Conservation (phyloP, 2,797 vertebrate genomes). For the Sebastes hubbsi region DNA sequence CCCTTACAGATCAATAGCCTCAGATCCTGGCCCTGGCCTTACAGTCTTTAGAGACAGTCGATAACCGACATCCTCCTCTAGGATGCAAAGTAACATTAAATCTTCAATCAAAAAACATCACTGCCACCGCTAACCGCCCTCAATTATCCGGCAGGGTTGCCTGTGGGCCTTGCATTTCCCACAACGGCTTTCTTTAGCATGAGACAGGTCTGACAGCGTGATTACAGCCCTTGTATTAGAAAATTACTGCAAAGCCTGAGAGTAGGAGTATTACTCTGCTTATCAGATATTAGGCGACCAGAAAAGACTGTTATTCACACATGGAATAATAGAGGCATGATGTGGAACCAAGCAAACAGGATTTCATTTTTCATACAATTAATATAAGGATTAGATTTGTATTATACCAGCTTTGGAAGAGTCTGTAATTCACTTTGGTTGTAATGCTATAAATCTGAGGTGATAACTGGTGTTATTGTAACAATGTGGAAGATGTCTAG, state of each 20-base stretch:
- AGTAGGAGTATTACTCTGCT: slow-evolving; percentile 56
- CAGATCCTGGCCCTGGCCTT: slow-evolving; percentile 53
- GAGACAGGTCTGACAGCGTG: slow-evolving; percentile 61
- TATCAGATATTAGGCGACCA: slow-evolving; percentile 60
- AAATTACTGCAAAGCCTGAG: slow-evolving; percentile 59
- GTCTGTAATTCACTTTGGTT: slow-evolving; percentile 22
- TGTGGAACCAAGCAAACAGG: slow-evolving; percentile 55
- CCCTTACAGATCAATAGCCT: slow-evolving; percentile 72
- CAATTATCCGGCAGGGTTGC: slow-evolving; percentile 55
- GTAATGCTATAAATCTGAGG: slow-evolving; percentile 19
- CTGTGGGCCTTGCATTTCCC: slow-evolving; percentile 54
- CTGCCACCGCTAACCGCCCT: slow-evolving; percentile 46
- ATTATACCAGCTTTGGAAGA: slow-evolving; percentile 15
- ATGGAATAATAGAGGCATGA: slow-evolving; percentile 47
- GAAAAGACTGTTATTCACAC: slow-evolving; percentile 55
- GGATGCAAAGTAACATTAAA: slow-evolving; percentile 71
- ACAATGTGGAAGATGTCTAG: slow-evolving; percentile 5
- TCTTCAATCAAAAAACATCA: slow-evolving; percentile 67
- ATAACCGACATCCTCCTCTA: slow-evolving; percentile 69
- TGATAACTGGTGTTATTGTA: slow-evolving; percentile 22
- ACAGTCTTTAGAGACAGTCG: slow-evolving; percentile 63
- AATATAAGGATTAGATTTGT: slow-evolving; percentile 39
- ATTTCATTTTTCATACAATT: slow-evolving; percentile 46
- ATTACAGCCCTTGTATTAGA: slow-evolving; percentile 62
- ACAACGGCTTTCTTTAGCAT: slow-evolving; percentile 42